A percentile compares a stretch with the other conserved stretches of the same genome.
Evolutionary conservation across 2,888 invertebrate species (phyloP).

Genomic region (Euclidia mi): DNA sequence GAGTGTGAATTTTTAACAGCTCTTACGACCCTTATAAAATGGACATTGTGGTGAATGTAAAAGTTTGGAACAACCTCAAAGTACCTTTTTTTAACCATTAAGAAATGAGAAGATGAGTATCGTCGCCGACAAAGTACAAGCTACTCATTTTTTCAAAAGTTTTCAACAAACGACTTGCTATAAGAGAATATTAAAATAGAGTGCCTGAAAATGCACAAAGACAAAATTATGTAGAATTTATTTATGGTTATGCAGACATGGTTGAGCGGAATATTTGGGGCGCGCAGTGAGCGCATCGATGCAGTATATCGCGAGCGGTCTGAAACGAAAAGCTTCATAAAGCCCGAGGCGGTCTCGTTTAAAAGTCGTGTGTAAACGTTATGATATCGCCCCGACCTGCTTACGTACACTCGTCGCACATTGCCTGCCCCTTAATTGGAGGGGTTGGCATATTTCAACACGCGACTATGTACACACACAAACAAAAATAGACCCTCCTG

Average conservation of each 20-base stretch:
- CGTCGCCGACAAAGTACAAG: conserved; percentile 35
- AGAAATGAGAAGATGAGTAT: conserved; percentile 41
- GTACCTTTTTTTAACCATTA: conserved; percentile 31
- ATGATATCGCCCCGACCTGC: conserved; percentile 82
- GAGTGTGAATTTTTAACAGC: not conserved
- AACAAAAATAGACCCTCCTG: conserved; percentile 74
- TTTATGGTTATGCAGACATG: not conserved
- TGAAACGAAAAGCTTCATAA: conserved; percentile 73
- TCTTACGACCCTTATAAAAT: conserved; percentile 2
- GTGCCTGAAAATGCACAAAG: conserved; percentile 1
- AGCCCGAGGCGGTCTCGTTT: conserved; percentile 73
- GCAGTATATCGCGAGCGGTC: conserved; percentile 53
- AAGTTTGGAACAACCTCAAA: conserved; percentile 37
- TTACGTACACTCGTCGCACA: conserved; percentile 83
- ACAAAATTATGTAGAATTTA: conserved; percentile 6
- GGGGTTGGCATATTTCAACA: conserved; percentile 77
- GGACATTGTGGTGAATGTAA: conserved; percentile 18
- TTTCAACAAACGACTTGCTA: conserved; percentile 5
- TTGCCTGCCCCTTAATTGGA: conserved; percentile 85
- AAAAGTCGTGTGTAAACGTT: conserved; percentile 83
- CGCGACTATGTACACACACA: conserved; percentile 73
- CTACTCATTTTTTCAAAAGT: conserved; percentile 42
- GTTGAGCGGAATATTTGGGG: conserved; percentile 11
- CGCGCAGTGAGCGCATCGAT: conserved; percentile 31
- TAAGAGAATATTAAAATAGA: not conserved